Evolutionary conservation across 2,797 vertebrate genomes (phyloP), one percentile per base, ranked within the genome.

Genomic region (Karalla daura): DNA sequence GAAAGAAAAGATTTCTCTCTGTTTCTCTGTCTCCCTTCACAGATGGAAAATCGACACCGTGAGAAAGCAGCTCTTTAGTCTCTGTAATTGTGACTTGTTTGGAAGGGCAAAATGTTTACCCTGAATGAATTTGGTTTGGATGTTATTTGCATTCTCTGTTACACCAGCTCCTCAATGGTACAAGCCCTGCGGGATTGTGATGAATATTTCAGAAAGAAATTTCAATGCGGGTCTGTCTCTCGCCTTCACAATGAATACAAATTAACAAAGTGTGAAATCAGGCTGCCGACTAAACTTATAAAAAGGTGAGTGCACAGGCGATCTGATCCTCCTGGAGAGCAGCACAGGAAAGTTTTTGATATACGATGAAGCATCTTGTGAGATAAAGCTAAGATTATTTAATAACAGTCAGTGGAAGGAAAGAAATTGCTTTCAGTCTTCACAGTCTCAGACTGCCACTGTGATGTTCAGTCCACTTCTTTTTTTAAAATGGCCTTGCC

Each of bases 181-280:
- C 50, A 41, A 73, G 67, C 70, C 84, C 80, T 63, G 72, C 0
- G 39, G 80, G 78, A 81, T 33, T 74, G 33, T 68, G 63, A 84
- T 86, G 76, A 85, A 85, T 88, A 84, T 90, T 88, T 85, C 55
- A 81, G 49, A 11, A 59, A 78, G 72, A 80, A 60, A 76, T 66
- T 63, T 55, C 59, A 54, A 14, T 36, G 62, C 76, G 25, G 50
- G 24, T 71, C 60, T 70, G 76, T 77, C 71, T 80, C 70, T 41
- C 63, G 10, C 80, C 67, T 75, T 85, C 77, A 77, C 82, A 80
- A 76, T 78, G 83, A 89, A 90, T 87, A 78, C 65, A 80, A 75
- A 90, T 86, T 75, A 86, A 88, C 71, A 69, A 83, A 74, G 79
- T 79, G 69, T 83, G 75, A 87, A 79, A 84, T 81, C 36, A 68